Base-by-base conservation (phyloP, 2,888 invertebrate species). In the Andrena trimmerana region DNA sequence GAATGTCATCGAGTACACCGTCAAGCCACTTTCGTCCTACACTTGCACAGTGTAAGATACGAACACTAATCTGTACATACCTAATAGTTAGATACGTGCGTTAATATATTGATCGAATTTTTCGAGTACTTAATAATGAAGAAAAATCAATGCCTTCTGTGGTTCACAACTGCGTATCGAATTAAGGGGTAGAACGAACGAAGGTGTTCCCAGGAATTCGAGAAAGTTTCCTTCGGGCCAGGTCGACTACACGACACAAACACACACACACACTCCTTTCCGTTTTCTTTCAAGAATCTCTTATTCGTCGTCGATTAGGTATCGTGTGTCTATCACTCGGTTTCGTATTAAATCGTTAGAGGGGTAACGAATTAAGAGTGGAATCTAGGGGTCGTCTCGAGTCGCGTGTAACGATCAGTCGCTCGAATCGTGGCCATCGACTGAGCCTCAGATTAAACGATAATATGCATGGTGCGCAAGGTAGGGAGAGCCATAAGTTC, bases 101-200 rank as follows among this genome's bases (percentile, higher is more conserved):
- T 76, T 73, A 66, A 80, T 73, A 81, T 65, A 75, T 77, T 78
- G 83, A 85, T 63, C 76, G 73, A 78, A 73, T 78, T 84, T 74
- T 79, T 77, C 76, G 79, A 88, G 81, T 86, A 90, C 81, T 89
- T 85, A 88, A 88, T 73, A 68, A 54, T 7, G 79, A 86, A 88
- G 87, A 85, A 65, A 52, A 52, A 50, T 24, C 20, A 65, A 89
- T 89, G 90, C 87, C 90, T 91, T 90, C 84, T 80, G 80, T 66
- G 89, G 86, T 89, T 85, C 84, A 88, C 83, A 84, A 78, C 79
- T 81, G 52, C 78, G 54, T 36, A 65, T 59, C 72, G 72, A 54
- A 60, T 78, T 57, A 78, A 72, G n/a, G 29, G 71, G 33, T 33
- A 68, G 33, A 54, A 62, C 36, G 59, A 66, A 59, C 36, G n/a